A percentile compares a stretch with the other conserved stretches of the same genome.
Conservation (phyloP, 2,888 invertebrate species). For the Nemapogon koenigi region DNA sequence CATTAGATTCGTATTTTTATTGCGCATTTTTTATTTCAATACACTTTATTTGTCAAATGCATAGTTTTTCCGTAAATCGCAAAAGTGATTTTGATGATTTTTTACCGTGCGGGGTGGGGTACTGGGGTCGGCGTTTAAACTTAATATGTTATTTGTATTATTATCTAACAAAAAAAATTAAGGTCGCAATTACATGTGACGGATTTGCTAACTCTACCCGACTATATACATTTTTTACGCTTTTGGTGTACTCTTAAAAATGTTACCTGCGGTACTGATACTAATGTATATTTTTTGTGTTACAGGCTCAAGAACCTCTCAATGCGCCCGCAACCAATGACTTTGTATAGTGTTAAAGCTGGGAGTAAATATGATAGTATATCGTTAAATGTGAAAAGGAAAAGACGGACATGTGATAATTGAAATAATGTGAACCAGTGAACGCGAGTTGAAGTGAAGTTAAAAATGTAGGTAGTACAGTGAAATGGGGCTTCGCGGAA, state of each 20-base stretch:
- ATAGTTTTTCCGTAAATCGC: too few relatives aligned
- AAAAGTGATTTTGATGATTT: too few relatives aligned
- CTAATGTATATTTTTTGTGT: constrained; percentile 34
- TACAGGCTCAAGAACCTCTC: constrained; percentile 83
- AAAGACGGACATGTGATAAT: constrained; percentile 41
- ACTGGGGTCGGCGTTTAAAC: too few relatives aligned
- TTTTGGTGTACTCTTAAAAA: constrained; percentile 6
- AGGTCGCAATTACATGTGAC: too few relatives aligned
- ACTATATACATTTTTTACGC: too few relatives aligned
- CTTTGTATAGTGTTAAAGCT: constrained; percentile 70
- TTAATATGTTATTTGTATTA: too few relatives aligned
- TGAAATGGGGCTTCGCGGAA: constrained; percentile 36
- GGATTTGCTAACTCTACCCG: too few relatives aligned
- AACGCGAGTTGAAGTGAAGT: constrained; percentile 43
- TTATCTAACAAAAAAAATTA: too few relatives aligned
- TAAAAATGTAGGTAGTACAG: constrained; percentile 46
- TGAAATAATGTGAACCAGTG: constrained; percentile 47
- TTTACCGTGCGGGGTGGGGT: too few relatives aligned
- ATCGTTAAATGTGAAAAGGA: constrained; percentile 58
- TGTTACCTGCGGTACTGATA: constrained; percentile 13
- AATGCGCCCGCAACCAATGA: constrained; percentile 81
- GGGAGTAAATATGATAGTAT: constrained; percentile 57
- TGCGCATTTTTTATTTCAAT: too few relatives aligned
- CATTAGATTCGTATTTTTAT: too few relatives aligned
- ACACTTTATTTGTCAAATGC: too few relatives aligned